Evolutionary conservation across 1,140 invertebrate species (phyloP).

Genomic region (Apis dorsata): DNA sequence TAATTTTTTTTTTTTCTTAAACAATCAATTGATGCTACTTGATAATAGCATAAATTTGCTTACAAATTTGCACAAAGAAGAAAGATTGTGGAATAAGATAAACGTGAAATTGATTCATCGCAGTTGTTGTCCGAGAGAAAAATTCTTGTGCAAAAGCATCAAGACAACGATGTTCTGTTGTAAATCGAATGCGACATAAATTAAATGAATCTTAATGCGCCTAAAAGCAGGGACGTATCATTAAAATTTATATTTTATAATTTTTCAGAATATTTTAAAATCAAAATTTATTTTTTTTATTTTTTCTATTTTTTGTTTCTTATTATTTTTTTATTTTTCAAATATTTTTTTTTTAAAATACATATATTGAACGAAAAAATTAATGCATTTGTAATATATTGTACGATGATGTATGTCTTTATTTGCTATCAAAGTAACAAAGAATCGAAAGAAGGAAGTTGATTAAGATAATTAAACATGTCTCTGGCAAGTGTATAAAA

Average conservation of each 20-base stretch:
- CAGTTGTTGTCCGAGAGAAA: not conserved
- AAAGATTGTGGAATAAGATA: no score
- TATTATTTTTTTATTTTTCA: not conserved
- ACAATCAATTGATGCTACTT: not conserved
- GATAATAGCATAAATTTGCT: not conserved
- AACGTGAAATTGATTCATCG: not conserved
- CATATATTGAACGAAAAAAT: not conserved
- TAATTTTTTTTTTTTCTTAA: no score
- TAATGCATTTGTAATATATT: no score
- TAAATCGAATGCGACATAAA: slow-evolving; percentile 20
- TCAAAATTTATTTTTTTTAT: no score
- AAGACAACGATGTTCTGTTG: not conserved
- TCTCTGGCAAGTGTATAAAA: not conserved
- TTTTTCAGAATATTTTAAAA: not conserved
- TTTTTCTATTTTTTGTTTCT: no score
- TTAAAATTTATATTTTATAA: not conserved
- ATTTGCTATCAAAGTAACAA: no score
- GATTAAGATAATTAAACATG: not conserved
- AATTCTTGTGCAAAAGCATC: not conserved
- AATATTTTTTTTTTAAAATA: not conserved
- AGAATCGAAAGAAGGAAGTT: not conserved
- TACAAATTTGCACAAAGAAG: not conserved
- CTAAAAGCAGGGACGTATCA: slow-evolving; percentile 1
- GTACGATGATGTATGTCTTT: not conserved
- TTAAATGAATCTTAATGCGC: slow-evolving; percentile 4